Evolutionary conservation across 1,140 invertebrate species (phyloP), one percentile per base, ranked within the genome.

Genomic region (Forficula auricularia): DNA sequence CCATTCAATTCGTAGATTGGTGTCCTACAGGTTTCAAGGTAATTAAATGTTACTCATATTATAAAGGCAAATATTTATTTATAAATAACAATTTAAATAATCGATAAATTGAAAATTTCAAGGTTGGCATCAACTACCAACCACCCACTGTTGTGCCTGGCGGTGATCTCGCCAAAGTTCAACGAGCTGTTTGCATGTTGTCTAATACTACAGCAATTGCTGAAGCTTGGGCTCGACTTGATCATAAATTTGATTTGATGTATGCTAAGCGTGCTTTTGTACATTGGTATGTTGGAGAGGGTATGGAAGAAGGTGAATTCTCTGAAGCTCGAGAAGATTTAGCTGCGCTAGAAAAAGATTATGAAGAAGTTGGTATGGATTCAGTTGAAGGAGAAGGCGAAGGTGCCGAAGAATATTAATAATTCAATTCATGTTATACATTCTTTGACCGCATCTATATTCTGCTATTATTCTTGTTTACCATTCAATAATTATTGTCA

Each of bases 161-260:
- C n/a, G 81, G 82, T 37, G 82, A 86, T 63, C 59, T 86, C 54
- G 77, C 67, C 53, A 80, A 68, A 68, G 80, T 69, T 45, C 77
- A 70, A 67, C 77, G 72, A 50, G 79, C 70, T 54, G 76, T 64
- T 44, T 82, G 67, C 66, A 82, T 82, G 76, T 69, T 83, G 64
- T 78, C 75, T 52, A 84, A 84, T 67, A 82, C 78, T 43, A 82
- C 80, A n/a, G 79, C 80, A 40, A 80, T 82, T 50, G 75, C 75
- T 36, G 76, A 81, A 52, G 80, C 79, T 12, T 84, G 79, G 79
- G 72, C 73, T 36, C 68, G 78, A 48, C 58, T 84, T 37, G 77
- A 84, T 57, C 76, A 81, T 54, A 87, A 86, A 60, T 87, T 85
- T 57, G 79, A 85, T 55, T 58, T 84, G 38, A 84, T 71, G 81